A percentile compares a stretch with the other conserved stretches of the same genome.
Evolutionary conservation across 2,113 vertebrate genomes (phyloP).

Genomic region (Nerophis ophidion): DNA sequence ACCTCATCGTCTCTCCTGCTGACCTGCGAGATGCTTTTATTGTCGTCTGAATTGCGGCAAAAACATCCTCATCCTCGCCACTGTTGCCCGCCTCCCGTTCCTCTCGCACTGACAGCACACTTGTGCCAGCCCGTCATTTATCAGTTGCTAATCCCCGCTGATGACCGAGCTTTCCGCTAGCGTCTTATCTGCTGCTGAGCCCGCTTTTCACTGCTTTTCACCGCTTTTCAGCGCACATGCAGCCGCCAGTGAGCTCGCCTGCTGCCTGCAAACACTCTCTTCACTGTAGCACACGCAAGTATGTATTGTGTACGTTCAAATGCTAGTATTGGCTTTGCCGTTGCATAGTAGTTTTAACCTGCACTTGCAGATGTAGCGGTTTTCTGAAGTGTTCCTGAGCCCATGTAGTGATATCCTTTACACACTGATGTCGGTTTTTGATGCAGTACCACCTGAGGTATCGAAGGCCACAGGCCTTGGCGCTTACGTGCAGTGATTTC

Average conservation of each 20-base stretch:
- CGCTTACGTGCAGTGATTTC: too few relatives aligned
- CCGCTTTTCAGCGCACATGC: slow-evolving; percentile 21
- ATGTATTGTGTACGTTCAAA: too few relatives aligned
- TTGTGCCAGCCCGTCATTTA: slow-evolving; percentile 63
- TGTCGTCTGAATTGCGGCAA: slow-evolving; percentile 57
- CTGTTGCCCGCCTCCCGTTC: slow-evolving; percentile 27
- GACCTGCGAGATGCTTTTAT: slow-evolving; percentile 66
- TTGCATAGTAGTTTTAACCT: too few relatives aligned
- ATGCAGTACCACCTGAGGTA: too few relatives aligned
- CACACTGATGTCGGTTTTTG: too few relatives aligned
- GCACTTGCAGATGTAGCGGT: too few relatives aligned
- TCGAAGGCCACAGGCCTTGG: too few relatives aligned
- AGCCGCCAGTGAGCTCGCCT: slow-evolving; percentile 64
- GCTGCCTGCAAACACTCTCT: slow-evolving; percentile 51
- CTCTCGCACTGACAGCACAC: slow-evolving; percentile 57
- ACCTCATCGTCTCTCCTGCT: slow-evolving; percentile 52
- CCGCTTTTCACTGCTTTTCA: slow-evolving; percentile 68
- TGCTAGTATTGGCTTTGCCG: too few relatives aligned
- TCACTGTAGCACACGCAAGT: slow-evolving; percentile 30
- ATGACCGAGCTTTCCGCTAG: slow-evolving; percentile 64
- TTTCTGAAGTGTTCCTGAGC: too few relatives aligned
- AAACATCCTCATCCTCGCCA: slow-evolving; percentile 53
- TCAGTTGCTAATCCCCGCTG: slow-evolving; percentile 71
- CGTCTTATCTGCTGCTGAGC: slow-evolving; percentile 70
- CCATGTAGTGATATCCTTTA: too few relatives aligned